These are phyloP conservation scores for Oreochromis spilurus DNA, from an alignment of 2,113 vertebrate genomes.

Conservation along the genomic window DNA sequence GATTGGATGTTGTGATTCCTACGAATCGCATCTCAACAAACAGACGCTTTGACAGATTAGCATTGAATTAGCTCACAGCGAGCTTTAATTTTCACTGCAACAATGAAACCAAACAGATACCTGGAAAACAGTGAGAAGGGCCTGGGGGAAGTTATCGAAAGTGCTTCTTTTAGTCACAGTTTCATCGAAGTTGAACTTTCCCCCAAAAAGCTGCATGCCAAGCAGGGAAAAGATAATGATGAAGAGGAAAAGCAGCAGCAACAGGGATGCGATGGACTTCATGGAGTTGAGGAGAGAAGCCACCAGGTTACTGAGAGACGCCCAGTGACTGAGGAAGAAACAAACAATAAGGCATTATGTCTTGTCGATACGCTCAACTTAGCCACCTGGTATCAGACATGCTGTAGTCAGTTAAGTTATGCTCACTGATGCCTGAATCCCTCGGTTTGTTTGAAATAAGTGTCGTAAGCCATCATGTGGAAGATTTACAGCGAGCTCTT, in stretches of 20 bases:
- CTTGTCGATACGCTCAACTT: background rate
- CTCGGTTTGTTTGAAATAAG: background rate
- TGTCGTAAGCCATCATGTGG: background rate
- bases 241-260: slow-evolving; percentile 98
- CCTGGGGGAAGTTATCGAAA: slow-evolving; percentile 97
- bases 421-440: background rate
- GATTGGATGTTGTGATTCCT: background rate
- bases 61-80: background rate
- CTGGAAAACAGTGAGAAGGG: slow-evolving; percentile 97
- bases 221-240: slow-evolving; percentile 99
- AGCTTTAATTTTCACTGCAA: background rate
- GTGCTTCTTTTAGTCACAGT: slow-evolving; percentile 96
- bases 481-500: background rate
- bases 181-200: slow-evolving; percentile 99
- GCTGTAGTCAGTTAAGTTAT: background rate
- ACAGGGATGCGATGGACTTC: slow-evolving; percentile 97
- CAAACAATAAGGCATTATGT: background rate
- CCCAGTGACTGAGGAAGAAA: slow-evolving; percentile 82
- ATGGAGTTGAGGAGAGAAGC: slow-evolving; percentile 98
- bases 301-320: slow-evolving; percentile 96
- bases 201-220: slow-evolving; percentile 98
- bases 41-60: background rate
- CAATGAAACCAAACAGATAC: slow-evolving; percentile 54
- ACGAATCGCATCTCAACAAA: background rate
- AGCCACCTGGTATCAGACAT: background rate